Evolutionary conservation across 2,888 invertebrate species (phyloP).

Genomic region (Nymphalis urticae): DNA sequence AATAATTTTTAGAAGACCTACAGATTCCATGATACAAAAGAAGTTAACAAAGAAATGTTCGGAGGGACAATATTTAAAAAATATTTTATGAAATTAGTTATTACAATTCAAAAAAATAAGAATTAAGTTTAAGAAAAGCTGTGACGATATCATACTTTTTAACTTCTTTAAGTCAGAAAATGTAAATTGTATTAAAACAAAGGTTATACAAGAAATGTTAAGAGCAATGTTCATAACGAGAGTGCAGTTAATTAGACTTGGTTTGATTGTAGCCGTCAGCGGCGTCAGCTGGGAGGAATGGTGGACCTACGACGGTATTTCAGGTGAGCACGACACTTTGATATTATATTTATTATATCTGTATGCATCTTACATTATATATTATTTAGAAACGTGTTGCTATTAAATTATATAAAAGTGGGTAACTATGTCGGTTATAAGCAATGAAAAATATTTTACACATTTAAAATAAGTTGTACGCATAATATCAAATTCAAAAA

Average conservation of each 20-base stretch:
- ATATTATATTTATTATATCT: constrained; percentile 16
- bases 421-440: no score
- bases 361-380: no score
- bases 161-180: constrained; percentile 21
- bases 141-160: constrained; percentile 20
- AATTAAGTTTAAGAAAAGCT: constrained; percentile 3
- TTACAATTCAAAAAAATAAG: not conserved
- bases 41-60: no score
- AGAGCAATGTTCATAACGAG: constrained; percentile 55
- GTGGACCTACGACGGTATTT: constrained; percentile 98
- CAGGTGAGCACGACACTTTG: constrained; percentile 84
- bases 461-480: no score
- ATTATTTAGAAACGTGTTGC: no score
- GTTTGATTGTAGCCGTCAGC: constrained; percentile 85
- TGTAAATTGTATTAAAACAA: constrained; percentile 29
- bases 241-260: constrained; percentile 72
- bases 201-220: constrained; percentile 32
- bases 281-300: constrained; percentile 96
- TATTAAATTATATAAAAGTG: no score
- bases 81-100: not conserved
- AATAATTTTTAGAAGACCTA: no score
- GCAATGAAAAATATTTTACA: no score
- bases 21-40: no score
- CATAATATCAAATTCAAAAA: no score
- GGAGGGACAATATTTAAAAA: not conserved